Evolutionary conservation across 2,113 vertebrate species (phyloP).

Genomic region (Phyllostomus hastatus): DNA sequence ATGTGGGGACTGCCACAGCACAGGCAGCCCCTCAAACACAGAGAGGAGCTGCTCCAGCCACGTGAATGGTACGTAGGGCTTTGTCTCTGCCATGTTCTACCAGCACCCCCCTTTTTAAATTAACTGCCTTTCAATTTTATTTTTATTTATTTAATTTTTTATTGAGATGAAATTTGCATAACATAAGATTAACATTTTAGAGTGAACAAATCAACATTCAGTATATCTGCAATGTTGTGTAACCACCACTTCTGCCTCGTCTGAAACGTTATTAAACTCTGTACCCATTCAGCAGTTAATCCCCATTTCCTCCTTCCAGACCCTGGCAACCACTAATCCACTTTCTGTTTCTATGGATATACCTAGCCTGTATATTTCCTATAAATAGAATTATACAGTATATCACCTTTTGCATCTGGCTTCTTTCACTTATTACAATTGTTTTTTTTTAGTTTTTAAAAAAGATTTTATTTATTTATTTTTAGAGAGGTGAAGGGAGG

Average conservation of each 20-base stretch:
- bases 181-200: not conserved
- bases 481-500: too few species aligned
- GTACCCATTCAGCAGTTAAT: not conserved
- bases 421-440: not conserved
- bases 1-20: not conserved
- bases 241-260: not conserved
- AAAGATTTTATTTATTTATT: too few species aligned
- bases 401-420: not conserved
- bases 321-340: not conserved
- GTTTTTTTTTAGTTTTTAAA: not conserved
- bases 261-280: not conserved
- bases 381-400: not conserved
- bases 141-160: not conserved
- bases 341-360: not conserved
- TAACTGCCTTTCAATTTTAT: not conserved
- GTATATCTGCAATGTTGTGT: not conserved
- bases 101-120: not conserved
- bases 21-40: conserved; percentile 6
- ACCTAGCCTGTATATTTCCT: not conserved
- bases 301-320: not conserved
- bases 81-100: not conserved
- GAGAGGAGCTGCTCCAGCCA: not conserved
- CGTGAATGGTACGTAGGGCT: accelerated
- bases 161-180: not conserved
- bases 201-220: not conserved